These are phyloP conservation scores for Dipodomys spectabilis DNA, from an alignment of 2,113 vertebrate genomes.

Conservation along the genomic window DNA sequence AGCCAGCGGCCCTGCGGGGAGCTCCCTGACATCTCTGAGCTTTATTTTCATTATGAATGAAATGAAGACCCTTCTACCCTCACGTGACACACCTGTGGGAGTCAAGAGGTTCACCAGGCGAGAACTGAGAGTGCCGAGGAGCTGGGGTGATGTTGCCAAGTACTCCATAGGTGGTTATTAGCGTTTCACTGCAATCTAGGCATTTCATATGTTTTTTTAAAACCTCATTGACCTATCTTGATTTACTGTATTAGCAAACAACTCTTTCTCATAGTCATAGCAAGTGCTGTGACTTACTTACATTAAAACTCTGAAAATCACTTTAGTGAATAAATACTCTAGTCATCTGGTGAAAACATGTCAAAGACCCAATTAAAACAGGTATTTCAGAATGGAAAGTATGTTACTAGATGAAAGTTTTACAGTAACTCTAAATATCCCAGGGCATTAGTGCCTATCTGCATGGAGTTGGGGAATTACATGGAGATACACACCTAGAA, in stretches of 20 bases:
- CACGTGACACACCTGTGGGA: neutral
- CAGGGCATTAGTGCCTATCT: neutral
- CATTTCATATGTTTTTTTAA: neutral
- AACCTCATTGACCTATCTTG: no score
- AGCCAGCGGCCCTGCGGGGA: fast-evolving
- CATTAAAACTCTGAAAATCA: neutral
- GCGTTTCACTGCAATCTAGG: neutral
- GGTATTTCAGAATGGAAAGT: neutral
- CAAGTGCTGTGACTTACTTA: neutral
- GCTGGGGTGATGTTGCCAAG: fast-evolving
- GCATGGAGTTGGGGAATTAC: neutral
- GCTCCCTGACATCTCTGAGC: neutral
- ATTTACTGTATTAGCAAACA: neutral
- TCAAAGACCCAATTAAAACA: neutral
- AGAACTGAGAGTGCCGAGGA: fast-evolving
- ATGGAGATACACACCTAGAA: neutral
- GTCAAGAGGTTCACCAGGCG: fast-evolving
- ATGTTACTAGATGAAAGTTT: neutral
- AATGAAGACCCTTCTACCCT: neutral
- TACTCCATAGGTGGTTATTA: fast-evolving
- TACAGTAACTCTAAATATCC: neutral
- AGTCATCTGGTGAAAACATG: neutral
- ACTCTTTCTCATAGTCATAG: neutral
- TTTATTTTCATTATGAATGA: neutral
- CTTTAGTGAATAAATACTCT: neutral